These are phyloP conservation scores for Heterochromis multidens DNA, from an alignment of 2,113 vertebrate genomes.

Conservation along the genomic window DNA sequence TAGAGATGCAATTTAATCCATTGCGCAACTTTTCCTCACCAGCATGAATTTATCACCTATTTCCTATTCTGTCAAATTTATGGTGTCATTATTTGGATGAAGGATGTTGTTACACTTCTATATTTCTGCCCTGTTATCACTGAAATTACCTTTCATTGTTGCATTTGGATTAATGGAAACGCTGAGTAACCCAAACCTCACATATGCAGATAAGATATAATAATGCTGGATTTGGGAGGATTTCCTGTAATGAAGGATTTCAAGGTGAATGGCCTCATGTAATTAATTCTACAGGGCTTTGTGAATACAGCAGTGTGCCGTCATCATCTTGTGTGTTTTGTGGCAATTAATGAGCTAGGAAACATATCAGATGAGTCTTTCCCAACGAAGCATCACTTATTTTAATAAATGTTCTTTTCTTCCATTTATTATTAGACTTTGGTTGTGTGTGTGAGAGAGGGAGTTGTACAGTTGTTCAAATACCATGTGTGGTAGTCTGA, in stretches of 20 bases:
- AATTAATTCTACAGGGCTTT: conserved; percentile 17
- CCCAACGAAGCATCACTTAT: not conserved
- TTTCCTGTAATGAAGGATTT: conserved; percentile 27
- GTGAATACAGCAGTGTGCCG: conserved; percentile 7
- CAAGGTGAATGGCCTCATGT: conserved; percentile 30
- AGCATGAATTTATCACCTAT: conserved; percentile 13
- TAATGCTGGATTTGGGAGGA: conserved; percentile 7
- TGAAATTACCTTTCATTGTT: conserved; percentile 12
- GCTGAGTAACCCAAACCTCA: not conserved
- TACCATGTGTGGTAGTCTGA: too few species aligned
- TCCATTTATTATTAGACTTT: not conserved
- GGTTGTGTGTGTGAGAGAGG: not conserved
- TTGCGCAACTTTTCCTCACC: conserved; percentile 6
- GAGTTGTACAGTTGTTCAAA: not conserved
- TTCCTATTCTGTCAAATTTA: conserved; percentile 13
- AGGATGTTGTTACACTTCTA: not conserved
- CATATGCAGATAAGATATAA: conserved; percentile 19
- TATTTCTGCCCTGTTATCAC: not conserved
- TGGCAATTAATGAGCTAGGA: conserved; percentile 13
- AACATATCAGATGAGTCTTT: not conserved
- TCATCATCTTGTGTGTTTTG: conserved; percentile 6
- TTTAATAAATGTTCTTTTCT: conserved; percentile 3
- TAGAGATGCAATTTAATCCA: conserved; percentile 28
- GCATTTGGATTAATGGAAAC: conserved; percentile 1
- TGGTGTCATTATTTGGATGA: not conserved